Evolutionary conservation across 2,888 invertebrate species (phyloP).

Genomic region (Eupeodes luniger): DNA sequence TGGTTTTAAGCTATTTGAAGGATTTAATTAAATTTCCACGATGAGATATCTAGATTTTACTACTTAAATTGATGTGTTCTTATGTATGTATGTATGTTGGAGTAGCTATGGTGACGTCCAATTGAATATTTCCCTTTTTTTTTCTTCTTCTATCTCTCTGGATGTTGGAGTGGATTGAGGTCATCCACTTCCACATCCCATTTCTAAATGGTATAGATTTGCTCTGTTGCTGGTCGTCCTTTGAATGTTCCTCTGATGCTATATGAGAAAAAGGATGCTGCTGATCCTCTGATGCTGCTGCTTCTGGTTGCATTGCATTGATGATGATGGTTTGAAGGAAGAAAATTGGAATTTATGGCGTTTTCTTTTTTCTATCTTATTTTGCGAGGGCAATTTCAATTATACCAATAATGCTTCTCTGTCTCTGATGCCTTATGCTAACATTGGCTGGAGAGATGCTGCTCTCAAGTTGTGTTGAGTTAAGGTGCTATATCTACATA

Average conservation of each 20-base stretch:
- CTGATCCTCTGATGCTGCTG: neutral
- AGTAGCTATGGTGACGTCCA: neutral
- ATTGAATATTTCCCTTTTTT: slow-evolving; percentile 9
- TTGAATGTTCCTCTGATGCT: neutral
- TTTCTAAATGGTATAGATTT: neutral
- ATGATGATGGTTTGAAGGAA: slow-evolving; percentile 15
- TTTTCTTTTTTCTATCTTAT: neutral
- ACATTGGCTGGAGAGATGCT: neutral
- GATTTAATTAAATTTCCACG: slow-evolving; percentile 71
- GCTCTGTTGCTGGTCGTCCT: neutral
- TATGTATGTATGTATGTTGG: neutral
- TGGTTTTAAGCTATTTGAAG: slow-evolving; percentile 28
- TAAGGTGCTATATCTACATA: neutral
- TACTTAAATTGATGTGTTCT: slow-evolving; percentile 40
- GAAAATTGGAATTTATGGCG: slow-evolving; percentile 31
- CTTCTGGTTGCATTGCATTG: slow-evolving; percentile 17
- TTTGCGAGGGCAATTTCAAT: slow-evolving; percentile 40
- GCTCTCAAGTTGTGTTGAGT: neutral
- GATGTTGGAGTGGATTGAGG: slow-evolving; percentile 18
- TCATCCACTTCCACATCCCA: neutral
- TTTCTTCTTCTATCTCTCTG: neutral
- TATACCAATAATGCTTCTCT: slow-evolving; percentile 9
- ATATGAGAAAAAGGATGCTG: too few species aligned
- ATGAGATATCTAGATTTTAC: slow-evolving; percentile 61
- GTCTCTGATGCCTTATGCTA: slow-evolving; percentile 14